phyloP scores from a whole-genome alignment of 2,888 invertebrate genomes.

The Platycheirus rosarum region DNA sequence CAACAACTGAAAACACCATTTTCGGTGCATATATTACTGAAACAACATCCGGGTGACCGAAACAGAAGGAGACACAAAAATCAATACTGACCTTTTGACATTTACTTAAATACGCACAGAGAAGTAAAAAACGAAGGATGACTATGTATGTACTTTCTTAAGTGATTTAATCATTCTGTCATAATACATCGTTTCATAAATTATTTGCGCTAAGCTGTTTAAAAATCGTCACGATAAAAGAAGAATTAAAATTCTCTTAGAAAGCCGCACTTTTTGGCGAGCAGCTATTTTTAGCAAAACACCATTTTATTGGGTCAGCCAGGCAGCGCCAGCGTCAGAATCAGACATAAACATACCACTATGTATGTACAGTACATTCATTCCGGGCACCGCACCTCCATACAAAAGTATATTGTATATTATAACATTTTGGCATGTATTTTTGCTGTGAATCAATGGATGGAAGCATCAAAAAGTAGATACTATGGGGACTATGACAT shows the following conservation, averaged over 20 bases:
- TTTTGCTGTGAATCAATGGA: slow-evolving; percentile 33
- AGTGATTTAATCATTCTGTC: too few species aligned
- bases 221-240: slow-evolving; percentile 13
- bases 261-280: slow-evolving; percentile 18
- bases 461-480: slow-evolving; percentile 43
- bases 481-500: slow-evolving; percentile 54
- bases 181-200: too few species aligned
- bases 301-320: slow-evolving; percentile 46
- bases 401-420: neutral
- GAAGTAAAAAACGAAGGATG: slow-evolving; percentile 34
- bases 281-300: slow-evolving; percentile 46
- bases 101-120: neutral
- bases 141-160: neutral
- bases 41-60: slow-evolving; percentile 57
- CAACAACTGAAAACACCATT: neutral
- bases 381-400: slow-evolving; percentile 6
- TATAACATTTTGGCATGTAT: too few species aligned
- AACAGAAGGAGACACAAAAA: slow-evolving; percentile 23
- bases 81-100: slow-evolving; percentile 12
- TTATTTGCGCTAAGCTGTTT: neutral
- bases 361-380: neutral
- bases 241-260: slow-evolving; percentile 11
- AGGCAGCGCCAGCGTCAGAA: too few species aligned
- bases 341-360: slow-evolving; percentile 22
- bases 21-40: slow-evolving; percentile 11